These are phyloP conservation scores for Acleris laterana DNA, from an alignment of 2,888 invertebrate species.

Conservation along the genomic window DNA sequence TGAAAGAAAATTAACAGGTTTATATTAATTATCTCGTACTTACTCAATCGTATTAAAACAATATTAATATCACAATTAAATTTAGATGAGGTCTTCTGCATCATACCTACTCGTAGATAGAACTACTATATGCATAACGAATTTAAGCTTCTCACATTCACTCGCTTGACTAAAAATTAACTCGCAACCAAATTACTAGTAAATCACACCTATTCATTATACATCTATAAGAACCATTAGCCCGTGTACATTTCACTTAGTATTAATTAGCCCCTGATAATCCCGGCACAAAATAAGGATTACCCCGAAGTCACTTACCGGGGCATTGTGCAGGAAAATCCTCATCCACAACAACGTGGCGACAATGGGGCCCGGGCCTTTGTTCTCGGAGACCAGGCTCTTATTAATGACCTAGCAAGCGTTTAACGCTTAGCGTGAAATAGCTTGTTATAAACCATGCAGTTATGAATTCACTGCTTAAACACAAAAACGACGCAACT, in stretches of 20 bases:
- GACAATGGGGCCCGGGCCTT: conserved; percentile 28
- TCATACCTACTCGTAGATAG: too few species aligned
- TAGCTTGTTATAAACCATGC: conserved; percentile 9
- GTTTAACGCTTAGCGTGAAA: conserved; percentile 29
- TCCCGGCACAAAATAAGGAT: conserved; percentile 32
- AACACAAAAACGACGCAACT: too few species aligned
- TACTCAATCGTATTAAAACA: too few species aligned
- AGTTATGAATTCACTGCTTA: neutral
- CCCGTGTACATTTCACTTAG: neutral
- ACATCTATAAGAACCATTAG: neutral
- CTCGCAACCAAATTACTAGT: too few species aligned
- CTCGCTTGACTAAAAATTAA: too few species aligned
- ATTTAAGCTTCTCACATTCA: too few species aligned
- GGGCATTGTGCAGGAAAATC: conserved; percentile 33
- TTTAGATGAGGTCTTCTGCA: too few species aligned
- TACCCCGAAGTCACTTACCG: conserved; percentile 31
- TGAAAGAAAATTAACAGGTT: too few species aligned
- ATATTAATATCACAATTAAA: too few species aligned
- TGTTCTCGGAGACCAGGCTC: conserved; percentile 24
- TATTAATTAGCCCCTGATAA: conserved; percentile 25
- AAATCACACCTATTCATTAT: too few species aligned
- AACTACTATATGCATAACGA: too few species aligned
- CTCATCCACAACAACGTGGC: conserved; percentile 24
- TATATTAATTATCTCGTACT: too few species aligned
- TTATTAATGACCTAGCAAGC: conserved; percentile 36